phyloP scores from a whole-genome alignment of 2,797 vertebrate species.

The Anguilla pacifica region DNA sequence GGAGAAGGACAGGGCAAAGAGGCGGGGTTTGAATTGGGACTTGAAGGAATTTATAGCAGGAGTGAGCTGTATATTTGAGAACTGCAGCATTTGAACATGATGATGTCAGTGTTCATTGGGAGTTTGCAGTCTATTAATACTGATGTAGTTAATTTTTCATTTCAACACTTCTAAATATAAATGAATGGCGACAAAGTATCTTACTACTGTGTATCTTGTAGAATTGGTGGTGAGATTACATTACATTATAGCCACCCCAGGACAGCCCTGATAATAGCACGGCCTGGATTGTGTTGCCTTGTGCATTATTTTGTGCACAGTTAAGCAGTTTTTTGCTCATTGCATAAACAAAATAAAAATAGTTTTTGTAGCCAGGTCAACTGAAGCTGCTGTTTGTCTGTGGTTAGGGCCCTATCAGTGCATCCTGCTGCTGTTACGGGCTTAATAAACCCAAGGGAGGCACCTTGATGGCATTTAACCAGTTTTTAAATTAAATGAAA shows the following conservation, averaged over 20 bases:
- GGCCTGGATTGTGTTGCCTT: neutral
- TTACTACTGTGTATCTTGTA: slow-evolving; percentile 2
- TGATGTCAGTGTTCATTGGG: neutral
- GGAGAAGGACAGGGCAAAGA: too few relatives aligned
- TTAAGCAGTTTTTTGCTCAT: too few relatives aligned
- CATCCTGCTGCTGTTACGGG: too few relatives aligned
- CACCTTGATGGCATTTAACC: too few relatives aligned
- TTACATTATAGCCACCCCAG: neutral
- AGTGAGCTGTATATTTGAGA: neutral
- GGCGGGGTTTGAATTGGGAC: too few relatives aligned
- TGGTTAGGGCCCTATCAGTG: too few relatives aligned
- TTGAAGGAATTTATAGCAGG: too few relatives aligned
- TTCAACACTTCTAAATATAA: slow-evolving; percentile 18
- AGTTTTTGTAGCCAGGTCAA: too few relatives aligned
- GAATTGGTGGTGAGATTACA: neutral
- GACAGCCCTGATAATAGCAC: neutral
- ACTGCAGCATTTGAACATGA: neutral
- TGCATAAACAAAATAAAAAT: too few relatives aligned
- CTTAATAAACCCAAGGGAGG: too few relatives aligned
- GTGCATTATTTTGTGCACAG: neutral
- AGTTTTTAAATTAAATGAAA: too few relatives aligned
- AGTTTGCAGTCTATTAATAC: neutral
- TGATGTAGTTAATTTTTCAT: slow-evolving; percentile 18
- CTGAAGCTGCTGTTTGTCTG: too few relatives aligned
- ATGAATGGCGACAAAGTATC: slow-evolving; percentile 8